phyloP scores from a whole-genome alignment of 2,797 vertebrate species.

The Tinamus major region DNA sequence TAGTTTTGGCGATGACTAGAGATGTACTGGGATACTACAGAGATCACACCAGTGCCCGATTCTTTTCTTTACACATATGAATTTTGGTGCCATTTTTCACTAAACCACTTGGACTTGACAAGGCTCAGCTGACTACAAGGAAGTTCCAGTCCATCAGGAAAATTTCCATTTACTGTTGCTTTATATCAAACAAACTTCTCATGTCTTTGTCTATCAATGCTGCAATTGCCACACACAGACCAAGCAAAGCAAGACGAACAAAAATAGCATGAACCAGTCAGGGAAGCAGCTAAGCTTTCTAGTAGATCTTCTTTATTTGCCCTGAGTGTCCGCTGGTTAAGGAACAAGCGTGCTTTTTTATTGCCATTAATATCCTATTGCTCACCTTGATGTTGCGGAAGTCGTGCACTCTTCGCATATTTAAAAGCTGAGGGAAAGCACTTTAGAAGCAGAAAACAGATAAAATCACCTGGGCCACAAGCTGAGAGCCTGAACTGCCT shows the following conservation, averaged over 20 bases:
- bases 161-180: not conserved
- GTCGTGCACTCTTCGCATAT: not conserved
- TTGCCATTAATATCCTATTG: not conserved
- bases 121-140: not conserved
- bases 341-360: not conserved
- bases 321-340: not conserved
- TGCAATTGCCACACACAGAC: not conserved
- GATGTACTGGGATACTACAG: not conserved
- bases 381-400: not conserved
- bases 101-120: slow-evolving; percentile 2
- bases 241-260: not conserved
- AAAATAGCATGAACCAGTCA: not conserved
- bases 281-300: not conserved
- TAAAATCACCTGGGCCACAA: not conserved
- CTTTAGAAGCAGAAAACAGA: not conserved
- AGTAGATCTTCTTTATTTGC: not conserved
- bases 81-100: slow-evolving; percentile 19
- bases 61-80: not conserved
- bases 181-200: slow-evolving; percentile 18
- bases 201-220: slow-evolving; percentile 2
- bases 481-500: not conserved
- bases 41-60: not conserved
- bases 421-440: not conserved
- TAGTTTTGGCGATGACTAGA: not conserved
- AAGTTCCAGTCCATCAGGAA: slow-evolving; percentile 46